Evolutionary conservation across 1,140 invertebrate genomes (phyloP).

Genomic region (Pseudomyrmex cubaensis): DNA sequence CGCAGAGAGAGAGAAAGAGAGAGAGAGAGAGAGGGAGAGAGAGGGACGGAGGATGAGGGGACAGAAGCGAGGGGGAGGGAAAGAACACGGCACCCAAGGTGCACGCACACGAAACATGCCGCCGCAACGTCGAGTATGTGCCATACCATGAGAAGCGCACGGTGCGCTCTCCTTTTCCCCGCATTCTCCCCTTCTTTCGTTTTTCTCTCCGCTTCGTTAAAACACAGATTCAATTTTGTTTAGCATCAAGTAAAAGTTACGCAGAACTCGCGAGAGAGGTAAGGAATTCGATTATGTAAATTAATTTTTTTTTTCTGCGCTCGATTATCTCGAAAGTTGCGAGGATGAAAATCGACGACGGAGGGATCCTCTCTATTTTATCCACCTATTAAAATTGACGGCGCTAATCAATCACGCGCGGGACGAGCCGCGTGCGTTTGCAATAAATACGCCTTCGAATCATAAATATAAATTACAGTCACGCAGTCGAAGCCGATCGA

Average conservation of each 20-base stretch:
- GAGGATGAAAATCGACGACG: not conserved
- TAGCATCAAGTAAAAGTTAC: no score
- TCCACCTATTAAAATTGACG: not conserved
- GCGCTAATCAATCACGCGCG: constrained; percentile 25
- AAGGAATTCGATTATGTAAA: no score
- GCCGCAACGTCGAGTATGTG: constrained; percentile 32
- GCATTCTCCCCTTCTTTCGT: no score
- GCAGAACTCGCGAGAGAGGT: no score
- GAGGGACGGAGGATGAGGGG: constrained; percentile 13
- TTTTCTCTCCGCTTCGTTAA: no score
- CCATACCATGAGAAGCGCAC: not conserved
- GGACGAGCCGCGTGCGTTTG: constrained; percentile 15
- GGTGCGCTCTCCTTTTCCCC: not conserved
- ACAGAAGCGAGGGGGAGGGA: constrained; percentile 35
- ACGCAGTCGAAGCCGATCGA: constrained; percentile 14
- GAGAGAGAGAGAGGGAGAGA: constrained; percentile 39
- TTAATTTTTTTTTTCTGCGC: no score
- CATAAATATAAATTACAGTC: constrained; percentile 59
- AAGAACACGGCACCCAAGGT: constrained; percentile 63
- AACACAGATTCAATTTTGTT: no score
- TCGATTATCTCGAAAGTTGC: not conserved
- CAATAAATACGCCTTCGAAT: constrained; percentile 25
- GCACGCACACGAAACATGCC: constrained; percentile 68
- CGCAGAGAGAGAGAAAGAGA: constrained; percentile 49
- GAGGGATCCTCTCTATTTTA: not conserved